Conservation (phyloP, 2,888 invertebrate genomes). For the Xestoiulus laeticollis region DNA sequence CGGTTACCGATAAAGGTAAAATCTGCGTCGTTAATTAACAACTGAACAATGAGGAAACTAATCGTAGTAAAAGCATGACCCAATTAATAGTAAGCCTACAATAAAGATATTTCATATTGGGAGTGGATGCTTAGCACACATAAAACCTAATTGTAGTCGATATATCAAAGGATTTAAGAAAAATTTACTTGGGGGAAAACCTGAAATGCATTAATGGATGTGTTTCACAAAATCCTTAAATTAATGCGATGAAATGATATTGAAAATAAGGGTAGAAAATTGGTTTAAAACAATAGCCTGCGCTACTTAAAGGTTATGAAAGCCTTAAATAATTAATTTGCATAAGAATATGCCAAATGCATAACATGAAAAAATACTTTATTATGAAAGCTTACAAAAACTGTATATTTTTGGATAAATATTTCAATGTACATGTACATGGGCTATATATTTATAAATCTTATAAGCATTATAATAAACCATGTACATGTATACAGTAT, state of each 20-base stretch:
- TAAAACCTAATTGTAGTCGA: background rate
- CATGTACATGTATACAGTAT: too few species aligned
- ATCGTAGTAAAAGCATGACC: conserved; percentile 1
- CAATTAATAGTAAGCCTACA: background rate
- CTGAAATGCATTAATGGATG: background rate
- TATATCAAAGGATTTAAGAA: background rate
- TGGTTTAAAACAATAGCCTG: too few species aligned
- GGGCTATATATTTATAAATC: too few species aligned
- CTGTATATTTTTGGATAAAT: too few species aligned
- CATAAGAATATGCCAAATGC: too few species aligned
- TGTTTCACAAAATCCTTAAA: conserved; percentile 1
- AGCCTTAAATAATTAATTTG: too few species aligned
- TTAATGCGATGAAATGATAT: background rate
- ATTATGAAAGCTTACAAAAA: too few species aligned
- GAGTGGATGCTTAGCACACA: background rate
- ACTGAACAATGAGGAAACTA: conserved; percentile 8
- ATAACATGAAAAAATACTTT: too few species aligned
- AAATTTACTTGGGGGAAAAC: background rate
- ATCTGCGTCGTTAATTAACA: background rate
- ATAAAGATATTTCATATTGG: conserved; percentile 11
- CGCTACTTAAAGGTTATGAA: too few species aligned
- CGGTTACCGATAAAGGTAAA: conserved; percentile 39
- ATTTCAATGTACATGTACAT: too few species aligned
- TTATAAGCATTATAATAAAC: too few species aligned
- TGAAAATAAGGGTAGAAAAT: too few species aligned